Base-by-base conservation (phyloP, 2,113 vertebrate genomes). In the Pogona vitticeps region DNA sequence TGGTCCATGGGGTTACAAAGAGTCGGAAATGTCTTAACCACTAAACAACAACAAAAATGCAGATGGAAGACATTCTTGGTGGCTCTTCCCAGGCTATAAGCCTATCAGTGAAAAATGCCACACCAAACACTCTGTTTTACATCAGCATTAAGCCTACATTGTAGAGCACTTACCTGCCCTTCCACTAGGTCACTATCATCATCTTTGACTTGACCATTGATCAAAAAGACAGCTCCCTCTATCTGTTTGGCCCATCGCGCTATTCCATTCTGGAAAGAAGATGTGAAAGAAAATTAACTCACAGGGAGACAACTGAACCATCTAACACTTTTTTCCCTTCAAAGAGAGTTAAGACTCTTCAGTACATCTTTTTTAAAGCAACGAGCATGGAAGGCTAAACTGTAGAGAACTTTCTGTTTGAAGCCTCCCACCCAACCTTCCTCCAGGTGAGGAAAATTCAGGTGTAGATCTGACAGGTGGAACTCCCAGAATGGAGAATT, bases 231-330 rank as follows among this genome's bases (percentile, higher is more conserved):
- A 90, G 96, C 96, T 23, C 91, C 93, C 86, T 98, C 96, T 81
- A 99, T 97, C 93, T 97, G 97, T 61, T 97, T 97, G 2, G 97
- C 96, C 98, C 98, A 99, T 0, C 79, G 94, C 91, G 89, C 95
- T 76, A 99, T 96, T 76, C 97, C 97, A 88, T 96, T 97, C 98
- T 99, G 92, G 90, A 95, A 95, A 94, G 90, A 8, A 7, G 59
- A 6, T 90, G 73, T 8, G 88, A 13, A 76, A 46, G 77, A 70
- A 90, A 68, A 33, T 85, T 20, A 84, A 36, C 80, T 72, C 65
- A 79, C 78, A 8, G 65, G 83, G 90, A 86, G 5, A 83, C 1
- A 77, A 56, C 2, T 72, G 36, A 28, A 67, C 18, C 15, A 67
- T 2, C 0, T 71, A 40, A 6, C 67, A 76, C 9, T 58, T 67